Base-by-base conservation (phyloP, 2,888 invertebrate species). In the Habroteleia sp. region DNA sequence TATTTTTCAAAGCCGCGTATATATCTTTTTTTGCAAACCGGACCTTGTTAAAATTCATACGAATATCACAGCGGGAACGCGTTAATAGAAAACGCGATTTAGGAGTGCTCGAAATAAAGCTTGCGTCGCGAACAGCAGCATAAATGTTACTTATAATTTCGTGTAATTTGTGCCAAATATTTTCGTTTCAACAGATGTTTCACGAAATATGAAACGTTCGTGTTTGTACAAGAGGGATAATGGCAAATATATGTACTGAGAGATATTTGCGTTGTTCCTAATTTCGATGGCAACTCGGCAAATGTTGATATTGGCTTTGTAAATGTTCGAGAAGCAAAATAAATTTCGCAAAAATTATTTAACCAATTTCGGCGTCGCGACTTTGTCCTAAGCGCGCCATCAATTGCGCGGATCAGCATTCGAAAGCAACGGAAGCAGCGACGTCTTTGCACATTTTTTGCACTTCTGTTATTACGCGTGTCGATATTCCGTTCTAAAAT, bases 211-310 rank as follows among this genome's bases (percentile, higher is more conserved):
- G 42, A 42, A 42, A 42, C 25, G 23, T 23, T 25, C 7, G 42
- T 42, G n/a, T 42, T 42, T 25, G 17, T 42, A 25, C 23, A 42
- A 42, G 11, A 2, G 25, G 17, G 42, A 42, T 42, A 42, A 42
- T 42, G 42, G 42, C 13, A 25, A 42, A 42, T 42, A 25, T 25
- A 25, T 42, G 42, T 42, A 42, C 42, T 13, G 42, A 11, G n/a
- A 25, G 42, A 25, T 42, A 13, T 42, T 42, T 42, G 23, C 42
- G 25, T 42, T 42, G 46, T 46, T 46, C 10, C 29, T 46, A 46
- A 46, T 46, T 46, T 46, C 46, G 29, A 39, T 52, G 39, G 16
- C 13, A 52, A 39, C 39, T 39, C 14, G 6, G 27, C 37, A 50
- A 35, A 35, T 11, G 35, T 13, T 8, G 20, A 23, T 35, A 39